Conservation (phyloP, 2,113 vertebrate genomes). For the Hemibates koningsi region DNA sequence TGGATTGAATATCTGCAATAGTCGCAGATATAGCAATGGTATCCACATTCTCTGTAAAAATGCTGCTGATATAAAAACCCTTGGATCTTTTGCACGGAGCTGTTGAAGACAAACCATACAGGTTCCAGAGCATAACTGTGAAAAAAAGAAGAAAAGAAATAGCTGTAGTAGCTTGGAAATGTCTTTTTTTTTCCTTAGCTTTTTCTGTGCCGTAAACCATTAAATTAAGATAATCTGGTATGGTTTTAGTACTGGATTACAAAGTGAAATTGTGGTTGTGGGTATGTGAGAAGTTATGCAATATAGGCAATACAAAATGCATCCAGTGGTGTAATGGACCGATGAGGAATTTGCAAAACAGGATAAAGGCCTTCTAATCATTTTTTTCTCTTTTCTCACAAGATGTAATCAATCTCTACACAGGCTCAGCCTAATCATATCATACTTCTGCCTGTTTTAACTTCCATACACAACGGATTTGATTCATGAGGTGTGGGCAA, state of each 20-base stretch:
- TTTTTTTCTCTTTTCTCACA: background rate
- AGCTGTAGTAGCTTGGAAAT: background rate
- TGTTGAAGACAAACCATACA: background rate
- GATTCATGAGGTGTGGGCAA: background rate
- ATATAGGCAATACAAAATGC: background rate
- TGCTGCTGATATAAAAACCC: background rate
- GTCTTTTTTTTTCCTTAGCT: background rate
- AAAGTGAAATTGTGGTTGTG: background rate
- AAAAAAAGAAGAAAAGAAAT: background rate
- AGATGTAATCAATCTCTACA: background rate
- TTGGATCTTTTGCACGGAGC: background rate
- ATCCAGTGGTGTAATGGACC: background rate
- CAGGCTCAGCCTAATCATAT: background rate
- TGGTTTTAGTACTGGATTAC: background rate
- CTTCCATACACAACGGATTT: background rate
- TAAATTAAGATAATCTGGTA: background rate
- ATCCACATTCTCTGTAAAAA: background rate
- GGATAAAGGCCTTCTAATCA: background rate
- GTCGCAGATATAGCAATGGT: background rate
- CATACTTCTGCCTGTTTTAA: background rate
- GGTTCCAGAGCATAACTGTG: background rate
- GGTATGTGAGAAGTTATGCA: background rate
- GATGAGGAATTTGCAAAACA: background rate
- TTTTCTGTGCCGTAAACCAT: background rate
- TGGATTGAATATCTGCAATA: background rate